Base-by-base conservation (phyloP, 2,113 vertebrate genomes). In the Haplotaxodon microlepis region DNA sequence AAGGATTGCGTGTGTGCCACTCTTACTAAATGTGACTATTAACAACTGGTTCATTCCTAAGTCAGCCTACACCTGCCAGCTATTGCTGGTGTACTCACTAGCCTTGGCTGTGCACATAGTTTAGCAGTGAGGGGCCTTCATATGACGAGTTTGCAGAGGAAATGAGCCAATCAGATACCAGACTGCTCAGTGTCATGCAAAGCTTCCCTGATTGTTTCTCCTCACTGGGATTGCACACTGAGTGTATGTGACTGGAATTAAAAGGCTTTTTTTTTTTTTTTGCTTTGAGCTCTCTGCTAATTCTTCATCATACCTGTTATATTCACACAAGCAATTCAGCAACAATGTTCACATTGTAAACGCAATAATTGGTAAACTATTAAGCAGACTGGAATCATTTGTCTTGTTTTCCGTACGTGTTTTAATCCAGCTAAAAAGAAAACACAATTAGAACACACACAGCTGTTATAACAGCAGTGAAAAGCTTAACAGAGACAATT, bases 381-480 rank as follows among this genome's bases (percentile, higher is more conserved):
- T 51, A 50, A 34, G 73, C 73, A 78, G 45, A 31, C 27, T 50
- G 27, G 27, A 31, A 50, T 78, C 21, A 50, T 29, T 27, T 76
- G 24, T 76, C 9, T 78, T 78, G 27, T 78, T 51, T 78, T n/a
- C 45, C 1, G 4, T 34, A 50, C 45, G 51, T 78, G 27, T 31
- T 34, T 78, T 50, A 78, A 78, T 78, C 45, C 73, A 78, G 73
- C 27, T 16, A 12, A 66, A 51, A 21, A n/a, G 59, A 79, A 66
- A 51, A 19, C 8, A 10, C 9, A 1, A 73, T 50, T 19, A 66
- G 17, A 47, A 45, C 4, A 57, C 14, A 8, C 42, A 47, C 83
- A 83, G 61, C 88, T 85, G 90, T 87, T 92, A 85, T 78, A 87
- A 86, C 88, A 85, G 53, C 82, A 86, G 82, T 92, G 87, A 88